Evolutionary conservation across 1,140 invertebrate genomes (phyloP).

Genomic region (Ectropis grisescens): DNA sequence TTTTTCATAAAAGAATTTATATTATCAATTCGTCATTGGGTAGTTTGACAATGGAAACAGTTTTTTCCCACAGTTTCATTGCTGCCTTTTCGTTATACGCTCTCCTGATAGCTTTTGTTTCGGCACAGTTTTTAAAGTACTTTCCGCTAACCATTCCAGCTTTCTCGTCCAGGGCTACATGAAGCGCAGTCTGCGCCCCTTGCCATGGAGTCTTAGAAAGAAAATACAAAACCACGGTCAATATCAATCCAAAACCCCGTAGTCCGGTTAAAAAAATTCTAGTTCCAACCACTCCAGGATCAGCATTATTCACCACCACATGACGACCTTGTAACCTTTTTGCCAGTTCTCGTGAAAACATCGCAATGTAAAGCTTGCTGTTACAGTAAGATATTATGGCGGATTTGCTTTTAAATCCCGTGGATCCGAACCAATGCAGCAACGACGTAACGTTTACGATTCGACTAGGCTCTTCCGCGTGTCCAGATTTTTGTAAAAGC

Average conservation of each 20-base stretch:
- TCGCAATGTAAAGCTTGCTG: slow-evolving; percentile 78
- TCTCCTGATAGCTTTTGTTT: slow-evolving; percentile 3
- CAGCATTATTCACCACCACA: slow-evolving; percentile 69
- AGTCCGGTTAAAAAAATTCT: slow-evolving; percentile 28
- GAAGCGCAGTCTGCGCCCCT: slow-evolving; percentile 39
- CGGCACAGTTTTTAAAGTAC: slow-evolving; percentile 33
- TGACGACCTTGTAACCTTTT: slow-evolving; percentile 67
- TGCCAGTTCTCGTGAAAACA: slow-evolving; percentile 76
- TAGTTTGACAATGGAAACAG: slow-evolving; percentile 23
- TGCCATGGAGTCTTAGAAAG: slow-evolving; percentile 25
- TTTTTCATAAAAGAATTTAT: too few species aligned
- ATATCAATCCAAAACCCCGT: slow-evolving; percentile 3
- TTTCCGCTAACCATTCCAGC: slow-evolving; percentile 29
- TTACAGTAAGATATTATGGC: slow-evolving; percentile 78
- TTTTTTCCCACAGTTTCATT: slow-evolving; percentile 25
- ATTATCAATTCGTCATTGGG: too few species aligned
- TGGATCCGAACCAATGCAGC: slow-evolving; percentile 47
- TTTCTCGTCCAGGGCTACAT: slow-evolving; percentile 27
- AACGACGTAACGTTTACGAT: slow-evolving; percentile 49
- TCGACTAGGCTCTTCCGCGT: slow-evolving; percentile 63
- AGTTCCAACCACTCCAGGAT: slow-evolving; percentile 73
- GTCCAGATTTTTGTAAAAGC: slow-evolving; percentile 61
- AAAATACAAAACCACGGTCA: slow-evolving; percentile 3
- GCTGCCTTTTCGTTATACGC: slow-evolving; percentile 14
- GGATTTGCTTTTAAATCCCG: slow-evolving; percentile 66